Conservation (phyloP, 2,797 vertebrate genomes). For the Cyprinella venusta region DNA sequence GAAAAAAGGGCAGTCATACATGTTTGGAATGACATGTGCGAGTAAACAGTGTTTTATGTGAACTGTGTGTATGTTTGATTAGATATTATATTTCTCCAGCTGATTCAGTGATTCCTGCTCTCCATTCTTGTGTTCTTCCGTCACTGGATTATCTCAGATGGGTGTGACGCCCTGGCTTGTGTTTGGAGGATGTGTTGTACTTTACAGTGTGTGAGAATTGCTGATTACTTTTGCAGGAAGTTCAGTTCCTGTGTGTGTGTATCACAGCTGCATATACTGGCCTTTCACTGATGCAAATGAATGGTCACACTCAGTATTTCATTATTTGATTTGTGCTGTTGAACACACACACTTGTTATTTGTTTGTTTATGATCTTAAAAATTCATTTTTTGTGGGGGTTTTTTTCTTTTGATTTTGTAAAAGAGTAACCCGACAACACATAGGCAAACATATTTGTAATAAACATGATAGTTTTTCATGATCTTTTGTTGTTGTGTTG, state of each 20-base stretch:
- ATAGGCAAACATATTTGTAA: too few relatives aligned
- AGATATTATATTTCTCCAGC: neutral
- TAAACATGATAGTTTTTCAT: neutral
- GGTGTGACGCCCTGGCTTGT: slow-evolving; percentile 28
- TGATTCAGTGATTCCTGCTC: neutral
- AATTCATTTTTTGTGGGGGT: too few relatives aligned
- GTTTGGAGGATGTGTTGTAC: neutral
- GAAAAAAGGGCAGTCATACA: neutral
- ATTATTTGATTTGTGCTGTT: too few relatives aligned
- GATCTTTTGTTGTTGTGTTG: too few relatives aligned
- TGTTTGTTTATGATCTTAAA: neutral
- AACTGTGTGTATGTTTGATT: neutral
- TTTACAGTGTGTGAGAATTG: neutral
- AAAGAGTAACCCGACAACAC: too few relatives aligned
- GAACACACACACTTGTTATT: neutral
- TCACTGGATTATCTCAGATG: slow-evolving; percentile 30
- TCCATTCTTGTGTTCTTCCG: slow-evolving; percentile 12
- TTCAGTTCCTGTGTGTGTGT: slow-evolving; percentile 17
- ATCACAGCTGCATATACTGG: too few relatives aligned
- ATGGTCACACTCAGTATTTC: too few relatives aligned
- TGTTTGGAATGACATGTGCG: neutral
- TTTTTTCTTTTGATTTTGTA: neutral
- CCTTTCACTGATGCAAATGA: too few relatives aligned
- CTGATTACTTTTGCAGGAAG: slow-evolving; percentile 44
- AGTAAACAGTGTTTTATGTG: neutral